A percentile compares a stretch with the other conserved stretches of the same genome.
phyloP scores from a whole-genome alignment of 2,888 invertebrate genomes.

The Scaptomyza parva region DNA sequence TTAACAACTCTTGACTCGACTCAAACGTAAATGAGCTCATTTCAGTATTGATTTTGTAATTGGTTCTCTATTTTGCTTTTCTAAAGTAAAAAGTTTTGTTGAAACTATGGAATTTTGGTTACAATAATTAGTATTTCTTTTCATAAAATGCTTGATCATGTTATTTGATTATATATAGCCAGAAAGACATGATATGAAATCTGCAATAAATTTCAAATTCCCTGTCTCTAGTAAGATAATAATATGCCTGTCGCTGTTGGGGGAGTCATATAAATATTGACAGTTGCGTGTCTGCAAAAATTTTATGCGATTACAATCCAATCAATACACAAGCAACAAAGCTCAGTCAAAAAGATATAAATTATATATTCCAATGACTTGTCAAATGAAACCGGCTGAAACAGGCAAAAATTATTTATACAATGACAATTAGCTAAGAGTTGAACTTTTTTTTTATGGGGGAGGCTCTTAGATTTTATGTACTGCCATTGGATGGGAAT shows the following conservation, averaged over 20 bases:
- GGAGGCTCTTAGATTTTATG: neutral
- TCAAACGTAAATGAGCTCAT: slow-evolving; percentile 26
- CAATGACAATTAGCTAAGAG: neutral
- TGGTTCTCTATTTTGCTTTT: too few species aligned
- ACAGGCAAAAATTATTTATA: neutral
- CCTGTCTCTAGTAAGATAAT: neutral
- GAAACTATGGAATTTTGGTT: neutral
- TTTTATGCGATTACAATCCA: slow-evolving; percentile 5
- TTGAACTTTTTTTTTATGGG: slow-evolving; percentile 3
- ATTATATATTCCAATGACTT: slow-evolving; percentile 20
- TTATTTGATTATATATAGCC: neutral
- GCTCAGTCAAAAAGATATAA: slow-evolving; percentile 1
- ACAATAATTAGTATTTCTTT: neutral
- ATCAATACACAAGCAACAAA: slow-evolving; percentile 35
- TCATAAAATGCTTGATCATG: neutral
- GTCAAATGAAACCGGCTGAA: too few species aligned
- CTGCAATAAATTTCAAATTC: neutral
- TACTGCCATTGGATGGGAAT: neutral
- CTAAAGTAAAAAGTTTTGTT: neutral
- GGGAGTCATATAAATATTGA: neutral
- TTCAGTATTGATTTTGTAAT: slow-evolving; percentile 26
- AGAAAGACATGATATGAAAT: neutral
- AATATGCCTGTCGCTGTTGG: neutral
- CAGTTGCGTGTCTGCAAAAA: slow-evolving; percentile 23
- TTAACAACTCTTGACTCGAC: slow-evolving; percentile 5